Evolutionary conservation across 2,113 vertebrate species (phyloP).

Genomic region (Sinocyclocheilus maitianheensis): DNA sequence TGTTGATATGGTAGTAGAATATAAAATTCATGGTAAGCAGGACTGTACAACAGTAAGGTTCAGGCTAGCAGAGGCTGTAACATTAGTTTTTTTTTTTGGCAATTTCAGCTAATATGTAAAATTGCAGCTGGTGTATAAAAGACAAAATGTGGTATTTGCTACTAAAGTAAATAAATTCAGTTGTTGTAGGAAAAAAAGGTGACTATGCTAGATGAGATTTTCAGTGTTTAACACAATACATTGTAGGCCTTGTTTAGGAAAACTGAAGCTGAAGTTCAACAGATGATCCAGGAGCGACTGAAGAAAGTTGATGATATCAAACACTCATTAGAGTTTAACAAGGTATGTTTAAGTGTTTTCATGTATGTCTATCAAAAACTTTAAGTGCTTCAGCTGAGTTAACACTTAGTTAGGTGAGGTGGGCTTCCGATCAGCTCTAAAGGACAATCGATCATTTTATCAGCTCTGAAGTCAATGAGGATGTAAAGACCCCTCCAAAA

Average conservation of each 20-base stretch:
- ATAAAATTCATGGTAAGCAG: no score
- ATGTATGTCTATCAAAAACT: not conserved
- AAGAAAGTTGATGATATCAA: constrained; percentile 76
- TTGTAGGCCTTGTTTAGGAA: constrained; percentile 72
- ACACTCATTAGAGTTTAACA: constrained; percentile 70
- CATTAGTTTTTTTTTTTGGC: no score
- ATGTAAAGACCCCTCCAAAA: no score
- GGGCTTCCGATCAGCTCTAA: no score
- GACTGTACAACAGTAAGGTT: no score
- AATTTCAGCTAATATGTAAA: not conserved
- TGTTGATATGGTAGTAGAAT: no score
- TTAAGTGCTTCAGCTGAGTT: not conserved
- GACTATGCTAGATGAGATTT: not conserved
- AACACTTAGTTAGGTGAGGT: not conserved
- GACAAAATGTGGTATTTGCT: not conserved
- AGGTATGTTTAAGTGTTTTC: constrained; percentile 62
- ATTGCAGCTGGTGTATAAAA: not conserved
- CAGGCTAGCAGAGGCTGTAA: no score
- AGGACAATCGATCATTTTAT: no score
- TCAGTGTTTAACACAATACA: not conserved
- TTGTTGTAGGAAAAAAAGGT: no score
- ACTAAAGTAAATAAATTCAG: not conserved
- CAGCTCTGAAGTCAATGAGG: no score
- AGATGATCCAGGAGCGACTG: constrained; percentile 76
- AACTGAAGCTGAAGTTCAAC: constrained; percentile 74